These are phyloP conservation scores for Gymnothorax javanicus DNA, from an alignment of 2,797 vertebrate genomes.

Conservation along the genomic window DNA sequence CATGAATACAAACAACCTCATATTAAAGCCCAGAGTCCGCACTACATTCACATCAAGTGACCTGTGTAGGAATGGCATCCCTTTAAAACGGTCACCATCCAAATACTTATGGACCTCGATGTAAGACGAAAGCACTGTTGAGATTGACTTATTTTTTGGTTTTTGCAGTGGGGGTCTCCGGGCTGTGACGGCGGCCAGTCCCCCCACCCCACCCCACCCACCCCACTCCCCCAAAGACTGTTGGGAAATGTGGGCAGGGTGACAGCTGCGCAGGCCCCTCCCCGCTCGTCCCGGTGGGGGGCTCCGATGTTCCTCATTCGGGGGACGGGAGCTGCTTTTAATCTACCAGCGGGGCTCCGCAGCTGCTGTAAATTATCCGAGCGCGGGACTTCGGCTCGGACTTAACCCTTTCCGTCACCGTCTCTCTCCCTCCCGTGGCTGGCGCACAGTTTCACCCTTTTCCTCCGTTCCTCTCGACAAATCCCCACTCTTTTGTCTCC, in stretches of 20 bases:
- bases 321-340: constrained; percentile 93
- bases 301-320: constrained; percentile 89
- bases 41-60: no score
- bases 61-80: no score
- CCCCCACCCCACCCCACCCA: constrained; percentile 37
- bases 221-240: constrained; percentile 67
- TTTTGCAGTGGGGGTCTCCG: constrained; percentile 53
- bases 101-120: no score
- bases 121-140: no score
- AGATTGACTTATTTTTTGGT: no score
- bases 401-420: constrained; percentile 71
- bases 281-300: constrained; percentile 77
- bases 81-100: no score
- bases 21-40: no score
- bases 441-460: not conserved
- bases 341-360: constrained; percentile 91
- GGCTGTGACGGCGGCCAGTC: constrained; percentile 66
- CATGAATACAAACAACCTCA: no score
- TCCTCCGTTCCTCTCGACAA: constrained; percentile 17
- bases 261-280: constrained; percentile 87
- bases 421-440: not conserved
- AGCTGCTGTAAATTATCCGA: constrained; percentile 92
- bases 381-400: constrained; percentile 68
- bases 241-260: constrained; percentile 85
- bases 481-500: not conserved